Conservation (phyloP, 1,140 invertebrate genomes). For the Calliphora vicina region DNA sequence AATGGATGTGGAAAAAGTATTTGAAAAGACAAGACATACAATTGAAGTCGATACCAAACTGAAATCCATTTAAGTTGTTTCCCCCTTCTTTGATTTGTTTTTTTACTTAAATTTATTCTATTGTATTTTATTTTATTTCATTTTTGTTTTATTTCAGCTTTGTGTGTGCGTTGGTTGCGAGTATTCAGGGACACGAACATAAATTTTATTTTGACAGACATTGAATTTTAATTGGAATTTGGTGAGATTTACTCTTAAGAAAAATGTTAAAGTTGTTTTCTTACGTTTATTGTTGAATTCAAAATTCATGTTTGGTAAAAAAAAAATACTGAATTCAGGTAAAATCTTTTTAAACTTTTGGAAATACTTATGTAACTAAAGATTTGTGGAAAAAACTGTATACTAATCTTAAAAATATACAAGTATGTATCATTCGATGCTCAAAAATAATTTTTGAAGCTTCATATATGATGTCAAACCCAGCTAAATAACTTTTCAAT, state of each 20-base stretch:
- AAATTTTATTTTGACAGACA: constrained; percentile 31
- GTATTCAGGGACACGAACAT: constrained; percentile 16
- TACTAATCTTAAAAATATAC: too few species aligned
- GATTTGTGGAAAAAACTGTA: too few species aligned
- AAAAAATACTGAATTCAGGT: not conserved
- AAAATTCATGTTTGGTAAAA: not conserved
- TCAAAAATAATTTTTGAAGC: too few species aligned
- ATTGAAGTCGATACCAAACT: not conserved
- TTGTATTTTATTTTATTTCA: too few species aligned
- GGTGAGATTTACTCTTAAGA: constrained; percentile 6
- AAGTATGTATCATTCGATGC: too few species aligned
- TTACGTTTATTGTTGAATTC: not conserved
- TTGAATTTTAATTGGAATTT: constrained; percentile 22
- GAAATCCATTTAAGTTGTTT: not conserved
- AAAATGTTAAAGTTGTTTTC: not conserved
- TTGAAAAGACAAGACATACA: not conserved
- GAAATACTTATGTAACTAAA: too few species aligned
- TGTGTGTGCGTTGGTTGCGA: not conserved
- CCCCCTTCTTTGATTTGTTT: not conserved
- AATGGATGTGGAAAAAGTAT: not conserved
- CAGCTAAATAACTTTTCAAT: too few species aligned
- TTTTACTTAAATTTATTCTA: not conserved
- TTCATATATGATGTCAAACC: too few species aligned
- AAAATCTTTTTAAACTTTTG: not conserved
- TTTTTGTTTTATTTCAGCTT: not conserved